phyloP scores from a whole-genome alignment of 2,888 invertebrate species.

The Tenthredo distinguenda region DNA sequence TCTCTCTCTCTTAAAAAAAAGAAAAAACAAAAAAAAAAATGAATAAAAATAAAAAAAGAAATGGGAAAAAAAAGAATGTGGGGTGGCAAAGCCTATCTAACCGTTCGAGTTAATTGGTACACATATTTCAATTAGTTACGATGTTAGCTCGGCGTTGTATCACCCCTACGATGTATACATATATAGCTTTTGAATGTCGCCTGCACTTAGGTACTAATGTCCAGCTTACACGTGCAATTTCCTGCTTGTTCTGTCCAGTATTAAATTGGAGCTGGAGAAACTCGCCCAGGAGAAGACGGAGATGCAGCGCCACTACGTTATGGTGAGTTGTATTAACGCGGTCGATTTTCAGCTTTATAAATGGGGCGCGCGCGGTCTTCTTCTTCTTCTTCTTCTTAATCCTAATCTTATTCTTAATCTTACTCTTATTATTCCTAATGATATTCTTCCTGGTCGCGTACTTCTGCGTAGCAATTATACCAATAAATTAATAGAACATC shows the following conservation, averaged over 20 bases:
- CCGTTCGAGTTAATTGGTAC: conserved; percentile 22
- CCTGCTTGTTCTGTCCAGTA: conserved; percentile 80
- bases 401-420: background rate
- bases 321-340: conserved; percentile 82
- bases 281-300: conserved; percentile 92
- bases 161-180: background rate
- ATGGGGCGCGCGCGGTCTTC: conserved; percentile 17
- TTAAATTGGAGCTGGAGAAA: conserved; percentile 93
- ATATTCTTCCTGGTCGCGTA: background rate
- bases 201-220: conserved; percentile 71
- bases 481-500: background rate
- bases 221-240: conserved; percentile 74
- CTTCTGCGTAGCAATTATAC: too few relatives aligned
- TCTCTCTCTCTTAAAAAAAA: background rate
- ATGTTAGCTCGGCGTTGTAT: conserved; percentile 43
- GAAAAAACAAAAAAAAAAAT: background rate
- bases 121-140: conserved; percentile 5
- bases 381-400: background rate
- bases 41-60: background rate
- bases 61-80: background rate
- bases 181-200: conserved; percentile 69
- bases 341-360: background rate
- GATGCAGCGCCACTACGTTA: conserved; percentile 93
- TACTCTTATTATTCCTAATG: background rate
- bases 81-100: conserved; percentile 41